phyloP scores from a whole-genome alignment of 2,797 vertebrate genomes.

The Urophycis tenuis region DNA sequence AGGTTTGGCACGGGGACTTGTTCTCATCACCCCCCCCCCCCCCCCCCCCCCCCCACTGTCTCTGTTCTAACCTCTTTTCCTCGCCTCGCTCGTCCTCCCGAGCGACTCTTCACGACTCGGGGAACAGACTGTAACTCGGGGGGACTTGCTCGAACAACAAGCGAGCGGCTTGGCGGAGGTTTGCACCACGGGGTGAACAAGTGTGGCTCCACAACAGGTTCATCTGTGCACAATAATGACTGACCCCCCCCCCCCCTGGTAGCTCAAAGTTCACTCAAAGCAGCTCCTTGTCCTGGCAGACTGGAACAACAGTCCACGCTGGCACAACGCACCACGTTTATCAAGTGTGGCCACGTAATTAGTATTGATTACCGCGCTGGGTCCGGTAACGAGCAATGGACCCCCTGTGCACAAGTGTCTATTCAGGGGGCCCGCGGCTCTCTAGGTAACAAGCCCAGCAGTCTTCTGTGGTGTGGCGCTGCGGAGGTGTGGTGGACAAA shows the following conservation, averaged over 20 bases:
- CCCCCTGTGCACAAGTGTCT: slow-evolving; percentile 35
- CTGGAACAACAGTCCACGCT: neutral
- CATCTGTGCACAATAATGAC: neutral
- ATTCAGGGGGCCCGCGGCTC: slow-evolving; percentile 36
- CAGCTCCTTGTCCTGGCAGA: neutral
- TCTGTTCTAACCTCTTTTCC: neutral
- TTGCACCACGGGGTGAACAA: neutral
- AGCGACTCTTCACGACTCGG: neutral
- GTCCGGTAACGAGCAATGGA: slow-evolving; percentile 17
- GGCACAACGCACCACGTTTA: neutral
- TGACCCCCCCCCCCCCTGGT: no score
- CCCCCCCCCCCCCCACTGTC: no score
- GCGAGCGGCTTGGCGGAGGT: neutral
- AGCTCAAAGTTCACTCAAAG: slow-evolving; percentile 1
- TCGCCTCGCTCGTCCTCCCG: neutral
- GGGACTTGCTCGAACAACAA: neutral
- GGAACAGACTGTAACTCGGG: neutral
- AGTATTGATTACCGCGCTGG: slow-evolving; percentile 21
- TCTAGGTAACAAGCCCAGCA: slow-evolving; percentile 44
- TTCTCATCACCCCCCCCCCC: neutral
- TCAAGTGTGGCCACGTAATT: slow-evolving; percentile 27
- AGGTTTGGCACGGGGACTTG: neutral
- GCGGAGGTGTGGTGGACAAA: slow-evolving; percentile 28
- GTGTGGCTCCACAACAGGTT: neutral
- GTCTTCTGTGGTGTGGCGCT: slow-evolving; percentile 26